Evolutionary conservation across 2,888 invertebrate species (phyloP).

Genomic region (Drosophila anomalata): DNA sequence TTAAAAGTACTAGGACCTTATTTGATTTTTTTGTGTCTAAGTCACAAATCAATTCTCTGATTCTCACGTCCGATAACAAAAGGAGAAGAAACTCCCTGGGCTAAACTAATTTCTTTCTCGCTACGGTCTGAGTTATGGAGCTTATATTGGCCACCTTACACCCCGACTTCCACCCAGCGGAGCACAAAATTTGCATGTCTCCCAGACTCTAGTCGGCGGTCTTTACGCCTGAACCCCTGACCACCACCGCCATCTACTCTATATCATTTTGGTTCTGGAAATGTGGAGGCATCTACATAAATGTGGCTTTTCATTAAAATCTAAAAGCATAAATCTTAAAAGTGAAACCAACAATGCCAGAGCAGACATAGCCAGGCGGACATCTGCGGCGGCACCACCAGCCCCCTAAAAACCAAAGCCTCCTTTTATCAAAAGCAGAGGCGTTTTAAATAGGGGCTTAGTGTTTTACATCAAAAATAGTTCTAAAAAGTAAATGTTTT

Average conservation of each 20-base stretch:
- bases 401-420: background rate
- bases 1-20: too few relatives aligned
- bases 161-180: conserved; percentile 7
- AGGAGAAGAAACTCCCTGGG: conserved; percentile 13
- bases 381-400: conserved; percentile 34
- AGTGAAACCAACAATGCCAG: conserved; percentile 57
- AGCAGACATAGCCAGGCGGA: conserved; percentile 42
- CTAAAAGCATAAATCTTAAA: conserved; percentile 71
- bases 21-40: background rate
- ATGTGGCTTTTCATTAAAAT: conserved; percentile 76
- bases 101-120: conserved; percentile 41
- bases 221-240: background rate
- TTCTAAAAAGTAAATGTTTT: too few relatives aligned
- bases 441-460: background rate
- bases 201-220: background rate
- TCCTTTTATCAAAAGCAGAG: background rate
- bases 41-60: conserved; percentile 37
- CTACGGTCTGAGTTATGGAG: conserved; percentile 57
- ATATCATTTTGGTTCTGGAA: conserved; percentile 16
- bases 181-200: conserved; percentile 52
- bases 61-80: conserved; percentile 32
- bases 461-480: background rate
- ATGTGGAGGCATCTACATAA: conserved; percentile 39
- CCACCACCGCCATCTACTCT: background rate
- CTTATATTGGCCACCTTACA: conserved; percentile 51